Base-by-base conservation (phyloP, 2,888 invertebrate genomes). In the Netelia fuscicornis region DNA sequence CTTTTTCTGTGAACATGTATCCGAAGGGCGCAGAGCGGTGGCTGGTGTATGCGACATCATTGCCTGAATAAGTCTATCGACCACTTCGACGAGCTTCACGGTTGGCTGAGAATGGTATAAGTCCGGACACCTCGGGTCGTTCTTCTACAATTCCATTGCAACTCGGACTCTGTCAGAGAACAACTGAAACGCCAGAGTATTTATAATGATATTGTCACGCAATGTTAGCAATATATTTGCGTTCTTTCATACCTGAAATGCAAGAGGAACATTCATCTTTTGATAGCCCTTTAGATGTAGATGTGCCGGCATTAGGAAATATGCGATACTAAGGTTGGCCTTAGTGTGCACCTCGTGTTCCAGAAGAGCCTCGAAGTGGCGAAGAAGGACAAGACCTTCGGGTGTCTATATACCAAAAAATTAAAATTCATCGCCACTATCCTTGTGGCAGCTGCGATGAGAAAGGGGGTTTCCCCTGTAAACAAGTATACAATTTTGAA, bases 31-130 rank as follows among this genome's bases (percentile, higher is more conserved):
- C 10, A 88, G 62, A n/a, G 86, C 87, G 54, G 54, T 54, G 54
- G n/a, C 54, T 17, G n/a, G 25, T 23, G 52, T 52, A 48, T 87
- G 84, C 1, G 87, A 85, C 72, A 77, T 85, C 86, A 88, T 87
- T 13, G 87, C 86, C 25, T 25, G 11, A 10, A 88, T 86, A 1
- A 88, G 20, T 20, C 76, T 60, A 70, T 82, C 65, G 1, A 87
- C 58, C 13, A 84, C 54, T 70, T 79, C 23, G 1, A 87, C 86
- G 54, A 87, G 80, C 37, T 60, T 20, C 23, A 85, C 68, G 0
- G 87, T 87, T 42, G 85, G 56, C 30, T 81, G 70, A 23, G 72
- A 82, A 60, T 87, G 85, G 20, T 58, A 60, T 2, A 88, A 60
- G n/a, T 80, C 68, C n/a, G 30, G 17, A 17, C 52, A 81, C n/a